phyloP scores from a whole-genome alignment of 1,140 invertebrate genomes.

The Chironomus tepperi region DNA sequence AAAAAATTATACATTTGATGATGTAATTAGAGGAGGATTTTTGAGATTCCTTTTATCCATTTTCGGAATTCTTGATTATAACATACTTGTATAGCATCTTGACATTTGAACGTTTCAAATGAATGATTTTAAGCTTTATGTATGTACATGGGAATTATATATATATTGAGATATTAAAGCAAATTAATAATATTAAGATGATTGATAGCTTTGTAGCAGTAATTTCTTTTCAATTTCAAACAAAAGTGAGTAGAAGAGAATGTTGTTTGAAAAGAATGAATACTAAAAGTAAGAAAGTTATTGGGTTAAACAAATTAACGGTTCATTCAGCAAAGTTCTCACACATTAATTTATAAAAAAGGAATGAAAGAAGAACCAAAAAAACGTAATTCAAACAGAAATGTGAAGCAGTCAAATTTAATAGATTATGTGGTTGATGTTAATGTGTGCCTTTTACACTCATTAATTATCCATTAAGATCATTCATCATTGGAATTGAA shows the following conservation, averaged over 20 bases:
- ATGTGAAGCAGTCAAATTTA: slow-evolving; percentile 1
- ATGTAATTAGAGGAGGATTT: neutral
- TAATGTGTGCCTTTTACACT: slow-evolving; percentile 4
- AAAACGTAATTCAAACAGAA: neutral
- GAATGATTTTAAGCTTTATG: too few species aligned
- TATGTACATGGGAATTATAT: too few species aligned
- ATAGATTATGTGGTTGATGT: neutral
- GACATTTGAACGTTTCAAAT: too few species aligned
- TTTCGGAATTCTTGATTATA: too few species aligned
- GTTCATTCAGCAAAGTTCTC: neutral
- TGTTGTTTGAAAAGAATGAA: neutral
- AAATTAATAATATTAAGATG: slow-evolving; percentile 10
- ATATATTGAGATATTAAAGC: slow-evolving; percentile 1
- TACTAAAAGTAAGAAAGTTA: neutral
- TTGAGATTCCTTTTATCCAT: too few species aligned
- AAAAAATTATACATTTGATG: slow-evolving; percentile 9
- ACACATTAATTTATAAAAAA: neutral
- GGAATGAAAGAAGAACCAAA: neutral
- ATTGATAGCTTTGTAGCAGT: slow-evolving; percentile 7
- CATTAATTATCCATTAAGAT: slow-evolving; percentile 14
- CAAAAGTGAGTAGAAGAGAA: neutral
- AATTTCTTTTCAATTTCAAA: slow-evolving; percentile 9
- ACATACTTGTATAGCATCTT: too few species aligned
- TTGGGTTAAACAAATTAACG: slow-evolving; percentile 9
- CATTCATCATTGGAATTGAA: neutral